Conservation (phyloP, 2,797 vertebrate species). For the Brachymystax lenok region DNA sequence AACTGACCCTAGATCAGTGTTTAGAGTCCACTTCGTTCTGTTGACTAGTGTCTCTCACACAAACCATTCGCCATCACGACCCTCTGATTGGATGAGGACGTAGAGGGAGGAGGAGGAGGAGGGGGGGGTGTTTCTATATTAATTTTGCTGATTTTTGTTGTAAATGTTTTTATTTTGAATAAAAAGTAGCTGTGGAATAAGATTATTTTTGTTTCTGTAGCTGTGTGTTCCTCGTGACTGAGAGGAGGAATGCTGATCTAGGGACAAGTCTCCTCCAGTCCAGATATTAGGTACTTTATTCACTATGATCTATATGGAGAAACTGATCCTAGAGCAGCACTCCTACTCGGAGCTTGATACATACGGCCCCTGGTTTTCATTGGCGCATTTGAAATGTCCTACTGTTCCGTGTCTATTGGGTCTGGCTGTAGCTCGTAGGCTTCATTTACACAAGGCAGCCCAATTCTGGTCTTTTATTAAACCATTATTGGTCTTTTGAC, state of each 20-base stretch:
- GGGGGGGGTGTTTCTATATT: conserved; percentile 23
- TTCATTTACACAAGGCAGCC: too few relatives aligned
- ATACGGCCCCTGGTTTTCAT: too few relatives aligned
- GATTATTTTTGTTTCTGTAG: too few relatives aligned
- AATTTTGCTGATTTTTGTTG: conserved; percentile 50
- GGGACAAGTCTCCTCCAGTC: neutral
- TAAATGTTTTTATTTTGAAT: conserved; percentile 59
- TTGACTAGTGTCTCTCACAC: neutral
- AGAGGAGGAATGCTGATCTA: neutral
- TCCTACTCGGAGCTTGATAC: too few relatives aligned
- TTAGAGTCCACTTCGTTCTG: neutral
- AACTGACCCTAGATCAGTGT: neutral
- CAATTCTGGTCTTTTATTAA: too few relatives aligned
- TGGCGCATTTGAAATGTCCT: too few relatives aligned
- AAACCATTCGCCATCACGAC: neutral
- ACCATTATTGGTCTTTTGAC: too few relatives aligned
- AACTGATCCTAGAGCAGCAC: too few relatives aligned
- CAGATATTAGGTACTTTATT: too few relatives aligned
- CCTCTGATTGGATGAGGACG: neutral
- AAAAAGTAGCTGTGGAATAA: conserved; percentile 46
- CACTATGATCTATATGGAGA: too few relatives aligned
- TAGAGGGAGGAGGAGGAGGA: neutral
- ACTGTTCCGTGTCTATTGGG: too few relatives aligned
- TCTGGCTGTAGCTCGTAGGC: too few relatives aligned
- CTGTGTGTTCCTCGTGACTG: conserved; percentile 1